phyloP scores from a whole-genome alignment of 2,113 vertebrate species.

The Oenanthe melanoleuca region DNA sequence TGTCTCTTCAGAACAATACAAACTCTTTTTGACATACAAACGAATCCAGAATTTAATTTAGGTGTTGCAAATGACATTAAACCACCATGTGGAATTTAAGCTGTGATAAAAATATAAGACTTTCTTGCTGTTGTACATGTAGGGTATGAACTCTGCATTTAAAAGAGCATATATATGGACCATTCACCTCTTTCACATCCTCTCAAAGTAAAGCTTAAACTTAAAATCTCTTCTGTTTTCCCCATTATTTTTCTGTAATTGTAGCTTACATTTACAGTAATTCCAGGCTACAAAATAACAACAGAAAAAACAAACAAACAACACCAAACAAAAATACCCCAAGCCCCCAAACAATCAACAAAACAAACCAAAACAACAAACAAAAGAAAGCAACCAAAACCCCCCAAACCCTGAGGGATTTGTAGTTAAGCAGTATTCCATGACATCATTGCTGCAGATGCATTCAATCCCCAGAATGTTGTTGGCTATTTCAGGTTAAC shows the following conservation, averaged over 20 bases:
- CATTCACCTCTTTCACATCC: not conserved
- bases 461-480: too few species aligned
- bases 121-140: not conserved
- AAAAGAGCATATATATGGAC: not conserved
- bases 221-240: conserved; percentile 17
- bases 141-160: not conserved
- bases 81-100: conserved; percentile 12
- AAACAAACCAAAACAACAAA: too few species aligned
- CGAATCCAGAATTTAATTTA: conserved; percentile 51
- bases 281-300: too few species aligned
- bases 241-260: not conserved
- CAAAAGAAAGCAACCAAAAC: too few species aligned
- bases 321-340: too few species aligned
- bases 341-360: too few species aligned
- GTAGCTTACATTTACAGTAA: too few species aligned
- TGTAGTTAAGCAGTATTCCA: too few species aligned
- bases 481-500: too few species aligned
- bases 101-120: not conserved
- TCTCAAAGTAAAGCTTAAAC: not conserved
- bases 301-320: too few species aligned
- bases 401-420: too few species aligned
- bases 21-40: conserved; percentile 42
- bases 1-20: conserved; percentile 20
- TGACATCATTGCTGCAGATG: too few species aligned
- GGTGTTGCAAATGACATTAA: conserved; percentile 72